These are phyloP conservation scores for Cephus spinipes DNA, from an alignment of 2,888 invertebrate genomes.

Conservation along the genomic window DNA sequence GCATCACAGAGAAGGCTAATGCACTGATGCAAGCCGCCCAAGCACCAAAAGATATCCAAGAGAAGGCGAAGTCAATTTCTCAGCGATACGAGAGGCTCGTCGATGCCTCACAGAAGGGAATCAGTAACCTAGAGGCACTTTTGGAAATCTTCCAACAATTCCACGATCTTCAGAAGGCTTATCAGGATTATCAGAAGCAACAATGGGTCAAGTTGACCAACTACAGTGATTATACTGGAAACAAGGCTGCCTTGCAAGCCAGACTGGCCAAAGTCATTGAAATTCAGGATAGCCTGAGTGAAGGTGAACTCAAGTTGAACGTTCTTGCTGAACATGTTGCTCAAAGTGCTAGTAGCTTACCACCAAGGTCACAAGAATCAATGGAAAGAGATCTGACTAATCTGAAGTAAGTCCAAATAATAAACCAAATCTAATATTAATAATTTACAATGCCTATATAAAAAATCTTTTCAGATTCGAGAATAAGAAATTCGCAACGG, in stretches of 20 bases:
- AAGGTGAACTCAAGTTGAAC: constrained; percentile 82
- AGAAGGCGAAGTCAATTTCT: constrained; percentile 79
- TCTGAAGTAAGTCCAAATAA: constrained; percentile 68
- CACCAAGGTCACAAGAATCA: constrained; percentile 85
- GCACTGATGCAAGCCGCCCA: constrained; percentile 73
- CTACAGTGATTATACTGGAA: constrained; percentile 88
- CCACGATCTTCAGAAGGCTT: constrained; percentile 85
- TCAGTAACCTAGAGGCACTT: constrained; percentile 80
- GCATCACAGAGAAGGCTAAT: constrained; percentile 89
- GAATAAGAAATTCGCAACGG: constrained; percentile 83
- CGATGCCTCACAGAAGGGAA: constrained; percentile 75
- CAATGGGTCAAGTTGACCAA: constrained; percentile 88
- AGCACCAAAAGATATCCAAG: constrained; percentile 72
- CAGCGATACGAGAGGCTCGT: constrained; percentile 80
- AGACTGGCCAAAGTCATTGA: constrained; percentile 84
- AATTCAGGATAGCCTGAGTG: constrained; percentile 81
- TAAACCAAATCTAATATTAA: not conserved
- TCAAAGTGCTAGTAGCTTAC: constrained; percentile 76
- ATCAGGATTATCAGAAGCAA: constrained; percentile 91
- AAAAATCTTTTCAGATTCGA: constrained; percentile 72
- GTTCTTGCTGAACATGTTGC: constrained; percentile 81
- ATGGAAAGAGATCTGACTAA: constrained; percentile 86
- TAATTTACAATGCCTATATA: not conserved
- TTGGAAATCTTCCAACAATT: constrained; percentile 88
- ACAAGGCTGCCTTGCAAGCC: constrained; percentile 85